Base-by-base conservation (phyloP, 2,888 invertebrate genomes). In the Conops quadrifasciatus region DNA sequence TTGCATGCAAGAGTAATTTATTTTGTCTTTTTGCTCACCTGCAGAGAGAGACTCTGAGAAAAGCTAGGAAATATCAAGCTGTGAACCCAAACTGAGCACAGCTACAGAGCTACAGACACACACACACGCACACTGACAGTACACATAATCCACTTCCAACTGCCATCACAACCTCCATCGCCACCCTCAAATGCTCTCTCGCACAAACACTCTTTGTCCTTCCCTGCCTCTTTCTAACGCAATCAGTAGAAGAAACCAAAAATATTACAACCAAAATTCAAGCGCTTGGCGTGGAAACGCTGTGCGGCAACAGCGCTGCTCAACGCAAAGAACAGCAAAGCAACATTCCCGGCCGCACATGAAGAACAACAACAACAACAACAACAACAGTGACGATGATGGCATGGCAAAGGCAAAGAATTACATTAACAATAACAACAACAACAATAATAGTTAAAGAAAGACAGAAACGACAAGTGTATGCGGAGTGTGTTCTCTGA, bases 331-430 rank as follows among this genome's bases (percentile, higher is more conserved):
- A 28, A 30, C 24, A 28, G 47, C 63, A 43, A 63, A 63, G 65
- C 36, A n/a, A 45, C 62, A 45, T 62, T 21, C 63, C 19, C 16
- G 53, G 56, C 56, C 36, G 24, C 53, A 43, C 36, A 66, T 43
- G 66, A 21, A 66, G 56, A n/a, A 49, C 19, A 65, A 51, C 26
- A 51, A 65, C 53, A 65, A 65, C 5, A 51, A 65, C 53, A 53
- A 49, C 66, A 53, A 56, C 53, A 26, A 21, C 11, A 3, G 2
- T 13, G 13, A 49, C n/a, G 9, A 36, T 36, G 36, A 36, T 4
- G 36, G n/a, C n/a, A n/a, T n/a, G n/a, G n/a, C n/a, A n/a, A 36
- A 36, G 36, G 36, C 36, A 36, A 16, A 43, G n/a, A 28, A 13
- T 24, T 51, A 51, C 64, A 24, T 49, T 19, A 65, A 51, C 51